phyloP scores from a whole-genome alignment of 2,113 vertebrate species.

The Sarotherodon lohbergeri region DNA sequence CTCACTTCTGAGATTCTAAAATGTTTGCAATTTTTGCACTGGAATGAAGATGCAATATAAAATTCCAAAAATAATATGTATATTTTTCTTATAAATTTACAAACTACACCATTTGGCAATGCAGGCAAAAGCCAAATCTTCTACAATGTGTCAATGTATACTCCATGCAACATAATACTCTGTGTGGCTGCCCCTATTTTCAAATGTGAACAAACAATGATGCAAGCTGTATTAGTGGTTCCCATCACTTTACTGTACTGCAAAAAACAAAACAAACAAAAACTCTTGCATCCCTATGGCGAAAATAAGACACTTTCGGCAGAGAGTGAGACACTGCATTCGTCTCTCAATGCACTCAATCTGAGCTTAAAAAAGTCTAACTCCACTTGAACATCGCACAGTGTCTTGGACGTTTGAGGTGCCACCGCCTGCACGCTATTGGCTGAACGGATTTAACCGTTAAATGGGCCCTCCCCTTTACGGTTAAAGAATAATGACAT shows the following conservation, averaged over 20 bases:
- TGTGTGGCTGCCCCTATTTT: not conserved
- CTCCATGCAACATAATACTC: not conserved
- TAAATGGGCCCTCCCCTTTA: slow-evolving; percentile 31
- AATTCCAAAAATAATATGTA: not conserved
- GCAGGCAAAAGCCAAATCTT: not conserved
- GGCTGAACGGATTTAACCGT: slow-evolving; percentile 53
- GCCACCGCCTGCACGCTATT: slow-evolving; percentile 41
- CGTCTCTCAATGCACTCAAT: too few species aligned
- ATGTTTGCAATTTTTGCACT: not conserved
- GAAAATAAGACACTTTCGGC: not conserved
- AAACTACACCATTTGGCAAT: not conserved
- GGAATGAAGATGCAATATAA: not conserved
- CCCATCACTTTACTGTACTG: not conserved
- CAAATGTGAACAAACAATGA: not conserved
- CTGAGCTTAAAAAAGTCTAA: rapidly evolving
- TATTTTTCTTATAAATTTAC: not conserved
- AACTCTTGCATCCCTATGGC: rapidly evolving
- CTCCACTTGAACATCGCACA: not conserved
- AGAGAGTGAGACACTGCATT: not conserved
- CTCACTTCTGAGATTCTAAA: not conserved
- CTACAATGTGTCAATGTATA: not conserved
- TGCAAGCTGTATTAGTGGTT: not conserved
- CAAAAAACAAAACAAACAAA: not conserved
- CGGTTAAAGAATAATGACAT: slow-evolving; percentile 64
- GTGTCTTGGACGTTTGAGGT: slow-evolving; percentile 7